Percentiles rank a stretch among this genome's conserved stretches.
Conservation (phyloP, 2,888 invertebrate genomes). For the Cotesia congregata region DNA sequence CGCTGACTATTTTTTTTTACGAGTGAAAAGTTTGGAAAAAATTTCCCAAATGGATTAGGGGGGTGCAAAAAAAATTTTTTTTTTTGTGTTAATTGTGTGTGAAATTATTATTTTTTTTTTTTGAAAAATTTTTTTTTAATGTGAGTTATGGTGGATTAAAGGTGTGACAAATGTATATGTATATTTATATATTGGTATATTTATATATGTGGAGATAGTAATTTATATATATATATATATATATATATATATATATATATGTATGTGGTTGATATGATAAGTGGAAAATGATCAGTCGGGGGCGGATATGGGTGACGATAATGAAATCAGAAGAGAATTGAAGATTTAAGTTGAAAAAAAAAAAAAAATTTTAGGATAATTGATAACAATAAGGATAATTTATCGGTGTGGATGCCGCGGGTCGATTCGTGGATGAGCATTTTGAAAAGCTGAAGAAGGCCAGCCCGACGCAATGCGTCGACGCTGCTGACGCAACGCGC, state of each 20-base stretch:
- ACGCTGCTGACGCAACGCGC: slow-evolving; percentile 71
- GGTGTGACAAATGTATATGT: slow-evolving; percentile 29
- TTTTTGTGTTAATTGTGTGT: too few species aligned
- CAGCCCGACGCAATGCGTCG: slow-evolving; percentile 71
- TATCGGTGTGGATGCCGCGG: neutral
- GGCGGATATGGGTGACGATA: neutral
- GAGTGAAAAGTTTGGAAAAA: neutral
- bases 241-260: slow-evolving; percentile 24
- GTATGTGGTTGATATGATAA: slow-evolving; percentile 28
- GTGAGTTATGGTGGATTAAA: too few species aligned
- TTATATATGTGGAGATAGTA: neutral
- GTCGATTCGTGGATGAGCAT: slow-evolving; percentile 61
- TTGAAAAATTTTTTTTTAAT: too few species aligned
- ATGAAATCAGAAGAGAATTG: neutral
- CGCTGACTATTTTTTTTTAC: slow-evolving; percentile 22
- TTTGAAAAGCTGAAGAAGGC: slow-evolving; percentile 69
- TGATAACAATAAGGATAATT: neutral
- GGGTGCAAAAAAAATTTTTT: too few species aligned
- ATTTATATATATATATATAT: slow-evolving; percentile 1
- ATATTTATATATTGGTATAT: slow-evolving; percentile 41
- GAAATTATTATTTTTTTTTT: too few species aligned
- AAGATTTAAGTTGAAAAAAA: too few species aligned
- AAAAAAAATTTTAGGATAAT: neutral
- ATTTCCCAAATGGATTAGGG: neutral
- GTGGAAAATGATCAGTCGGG: slow-evolving; percentile 31